A percentile compares a stretch with the other conserved stretches of the same genome.
Evolutionary conservation across 2,797 vertebrate genomes (phyloP).

Genomic region (Hydrocynus forskahlii): DNA sequence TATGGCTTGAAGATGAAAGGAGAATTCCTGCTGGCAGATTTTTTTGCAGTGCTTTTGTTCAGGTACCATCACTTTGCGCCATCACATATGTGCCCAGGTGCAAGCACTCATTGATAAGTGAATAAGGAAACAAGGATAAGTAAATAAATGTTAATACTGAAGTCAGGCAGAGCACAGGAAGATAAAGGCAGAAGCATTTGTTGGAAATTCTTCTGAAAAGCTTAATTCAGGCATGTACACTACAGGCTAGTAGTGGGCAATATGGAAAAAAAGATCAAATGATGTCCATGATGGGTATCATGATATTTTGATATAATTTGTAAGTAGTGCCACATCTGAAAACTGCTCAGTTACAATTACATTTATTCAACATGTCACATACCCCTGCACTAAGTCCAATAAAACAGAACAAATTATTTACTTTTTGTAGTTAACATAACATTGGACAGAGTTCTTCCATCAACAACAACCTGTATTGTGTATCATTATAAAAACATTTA

Average conservation of each 20-base stretch:
- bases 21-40: background rate
- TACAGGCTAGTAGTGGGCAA: background rate
- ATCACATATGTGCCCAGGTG: background rate
- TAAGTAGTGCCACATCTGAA: too few species aligned
- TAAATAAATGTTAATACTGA: background rate
- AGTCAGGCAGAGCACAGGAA: background rate
- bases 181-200: background rate
- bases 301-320: too few species aligned
- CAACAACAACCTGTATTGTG: too few species aligned
- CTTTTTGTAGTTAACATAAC: too few species aligned
- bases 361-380: too few species aligned
- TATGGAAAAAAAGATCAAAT: too few species aligned
- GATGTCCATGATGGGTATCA: too few species aligned
- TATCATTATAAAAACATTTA: too few species aligned
- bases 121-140: background rate
- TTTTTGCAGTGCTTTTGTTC: slow-evolving; percentile 4
- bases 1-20: background rate
- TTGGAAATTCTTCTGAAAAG: background rate
- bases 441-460: too few species aligned
- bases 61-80: background rate
- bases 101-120: slow-evolving; percentile 8
- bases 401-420: too few species aligned
- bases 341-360: too few species aligned
- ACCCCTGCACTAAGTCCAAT: too few species aligned
- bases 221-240: background rate